These are phyloP conservation scores for Craniophora ligustri DNA, from an alignment of 2,888 invertebrate genomes.

Conservation along the genomic window DNA sequence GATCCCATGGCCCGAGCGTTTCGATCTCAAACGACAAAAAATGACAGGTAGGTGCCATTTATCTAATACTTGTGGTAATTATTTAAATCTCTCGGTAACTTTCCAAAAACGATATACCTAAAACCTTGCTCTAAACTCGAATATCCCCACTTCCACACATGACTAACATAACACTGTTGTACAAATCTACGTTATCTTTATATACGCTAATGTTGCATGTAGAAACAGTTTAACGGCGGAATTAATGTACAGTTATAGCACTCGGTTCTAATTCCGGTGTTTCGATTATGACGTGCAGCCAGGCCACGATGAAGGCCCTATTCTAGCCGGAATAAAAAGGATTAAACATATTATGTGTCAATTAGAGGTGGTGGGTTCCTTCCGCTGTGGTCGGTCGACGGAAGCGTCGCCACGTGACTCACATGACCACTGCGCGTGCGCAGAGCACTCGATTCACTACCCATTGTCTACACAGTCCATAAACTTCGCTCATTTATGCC, in stretches of 20 bases:
- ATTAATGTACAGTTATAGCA: slow-evolving; percentile 46
- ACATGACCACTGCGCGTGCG: slow-evolving; percentile 65
- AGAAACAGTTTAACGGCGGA: slow-evolving; percentile 38
- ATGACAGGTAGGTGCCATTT: no score
- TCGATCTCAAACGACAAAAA: no score
- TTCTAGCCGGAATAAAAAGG: slow-evolving; percentile 33
- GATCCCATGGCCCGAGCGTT: no score
- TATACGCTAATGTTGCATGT: slow-evolving; percentile 36
- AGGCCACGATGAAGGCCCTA: slow-evolving; percentile 28
- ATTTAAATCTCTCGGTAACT: not conserved
- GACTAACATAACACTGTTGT: slow-evolving; percentile 16
- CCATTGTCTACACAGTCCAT: slow-evolving; percentile 78
- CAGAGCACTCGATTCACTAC: slow-evolving; percentile 62
- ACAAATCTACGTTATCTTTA: slow-evolving; percentile 23
- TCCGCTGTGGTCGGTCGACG: slow-evolving; percentile 72
- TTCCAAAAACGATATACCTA: not conserved
- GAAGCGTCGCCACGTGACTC: slow-evolving; percentile 78
- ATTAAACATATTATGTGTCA: slow-evolving; percentile 51
- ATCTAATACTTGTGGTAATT: no score
- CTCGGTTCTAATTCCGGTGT: slow-evolving; percentile 42
- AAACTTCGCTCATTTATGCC: slow-evolving; percentile 60
- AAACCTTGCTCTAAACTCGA: not conserved
- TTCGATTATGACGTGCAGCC: slow-evolving; percentile 22
- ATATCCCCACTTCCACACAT: slow-evolving; percentile 8
- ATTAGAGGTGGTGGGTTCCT: slow-evolving; percentile 67